Conservation (phyloP, 2,113 vertebrate genomes). For the Regulus satrapa region DNA sequence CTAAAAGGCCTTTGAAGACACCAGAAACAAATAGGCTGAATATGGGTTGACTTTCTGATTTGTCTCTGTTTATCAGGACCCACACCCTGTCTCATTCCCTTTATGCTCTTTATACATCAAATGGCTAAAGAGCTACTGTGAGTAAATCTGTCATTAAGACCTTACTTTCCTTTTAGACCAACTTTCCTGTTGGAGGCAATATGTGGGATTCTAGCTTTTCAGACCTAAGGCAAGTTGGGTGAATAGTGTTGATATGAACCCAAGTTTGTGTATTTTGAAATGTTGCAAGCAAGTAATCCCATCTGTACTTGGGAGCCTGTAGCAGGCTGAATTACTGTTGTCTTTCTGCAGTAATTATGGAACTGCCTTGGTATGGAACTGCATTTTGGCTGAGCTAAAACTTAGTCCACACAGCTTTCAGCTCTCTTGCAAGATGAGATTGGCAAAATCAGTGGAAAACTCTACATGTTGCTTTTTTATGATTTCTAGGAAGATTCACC, state of each 20-base stretch:
- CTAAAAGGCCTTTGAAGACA: not conserved
- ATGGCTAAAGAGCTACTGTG: not conserved
- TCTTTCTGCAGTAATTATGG: not conserved
- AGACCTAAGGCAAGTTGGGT: not conserved
- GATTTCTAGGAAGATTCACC: not conserved
- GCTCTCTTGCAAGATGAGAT: not conserved
- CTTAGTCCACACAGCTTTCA: not conserved
- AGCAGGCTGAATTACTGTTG: not conserved
- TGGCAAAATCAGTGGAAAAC: not conserved
- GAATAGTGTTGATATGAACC: not conserved
- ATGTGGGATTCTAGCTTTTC: not conserved
- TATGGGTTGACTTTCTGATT: not conserved
- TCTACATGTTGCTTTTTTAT: not conserved
- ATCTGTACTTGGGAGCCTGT: not conserved
- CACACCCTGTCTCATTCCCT: conserved; percentile 4
- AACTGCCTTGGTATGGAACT: not conserved
- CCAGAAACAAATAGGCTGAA: not conserved
- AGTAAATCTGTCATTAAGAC: not conserved
- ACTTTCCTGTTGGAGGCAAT: not conserved
- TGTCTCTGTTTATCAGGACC: not conserved
- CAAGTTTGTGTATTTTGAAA: not conserved
- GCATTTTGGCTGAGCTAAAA: not conserved
- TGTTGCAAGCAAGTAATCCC: not conserved
- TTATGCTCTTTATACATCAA: not conserved
- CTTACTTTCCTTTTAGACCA: not conserved